phyloP scores from a whole-genome alignment of 2,113 vertebrate species.

The Alectura lathami region DNA sequence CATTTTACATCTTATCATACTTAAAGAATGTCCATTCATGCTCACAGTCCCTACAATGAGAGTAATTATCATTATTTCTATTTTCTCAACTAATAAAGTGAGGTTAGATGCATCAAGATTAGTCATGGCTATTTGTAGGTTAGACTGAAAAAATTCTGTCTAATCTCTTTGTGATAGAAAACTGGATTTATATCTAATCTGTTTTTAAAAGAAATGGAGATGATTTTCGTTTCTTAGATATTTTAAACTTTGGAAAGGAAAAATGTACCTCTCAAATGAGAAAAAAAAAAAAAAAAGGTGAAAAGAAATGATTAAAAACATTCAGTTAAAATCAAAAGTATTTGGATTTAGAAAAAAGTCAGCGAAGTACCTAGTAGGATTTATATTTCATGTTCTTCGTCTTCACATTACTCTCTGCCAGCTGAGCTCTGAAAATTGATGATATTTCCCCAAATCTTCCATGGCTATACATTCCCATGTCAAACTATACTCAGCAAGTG shows the following conservation, averaged over 20 bases:
- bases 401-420: neutral
- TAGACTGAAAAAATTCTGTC: neutral
- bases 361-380: neutral
- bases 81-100: slow-evolving; percentile 21
- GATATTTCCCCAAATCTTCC: neutral
- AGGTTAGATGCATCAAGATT: neutral
- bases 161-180: neutral
- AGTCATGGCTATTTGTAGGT: neutral
- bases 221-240: neutral
- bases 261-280: neutral
- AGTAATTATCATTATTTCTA: neutral
- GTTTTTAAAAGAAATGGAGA: neutral
- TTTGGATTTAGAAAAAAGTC: neutral
- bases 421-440: neutral
- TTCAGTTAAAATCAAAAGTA: neutral
- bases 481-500: neutral
- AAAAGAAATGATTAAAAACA: neutral
- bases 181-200: neutral
- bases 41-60: neutral
- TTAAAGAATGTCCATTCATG: slow-evolving; percentile 15
- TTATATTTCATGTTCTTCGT: neutral
- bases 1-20: neutral
- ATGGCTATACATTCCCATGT: neutral
- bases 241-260: neutral
- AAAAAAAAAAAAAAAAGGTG: neutral